Evolutionary conservation across 1,140 invertebrate genomes (phyloP), one percentile per base, ranked within the genome.

Genomic region (Mizuhopecten yessoensis): DNA sequence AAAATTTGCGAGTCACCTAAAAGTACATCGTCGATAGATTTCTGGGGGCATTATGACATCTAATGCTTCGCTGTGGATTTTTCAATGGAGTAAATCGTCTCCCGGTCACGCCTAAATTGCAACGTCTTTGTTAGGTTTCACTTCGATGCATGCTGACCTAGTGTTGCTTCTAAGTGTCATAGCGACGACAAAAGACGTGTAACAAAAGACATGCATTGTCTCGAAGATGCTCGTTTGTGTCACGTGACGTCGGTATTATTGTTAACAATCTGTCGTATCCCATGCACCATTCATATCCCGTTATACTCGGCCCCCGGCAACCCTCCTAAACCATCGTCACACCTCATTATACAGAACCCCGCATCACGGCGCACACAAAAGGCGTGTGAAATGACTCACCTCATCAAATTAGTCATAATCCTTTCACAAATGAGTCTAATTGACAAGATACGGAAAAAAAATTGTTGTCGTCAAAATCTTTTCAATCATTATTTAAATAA

Each of bases 401-500:
- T 9, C 57, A 75, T 75, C 57, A 75, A 75, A 75, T 7, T n/a
- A n/a, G n/a, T 9, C 23, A 1, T 75, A 75, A 75, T 75, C 57
- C 57, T 9, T 17, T 29, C 23, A 29, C 57, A 29, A 75, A 17
- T n/a, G 57, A 75, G 57, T 29, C 57, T 75, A 75, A 75, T 29
- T 75, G 57, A 75, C 57, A 75, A 75, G 57, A 75, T 29, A 75
- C 9, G n/a, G 29, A 75, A 75, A 75, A 29, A 75, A 75, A 75
- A 29, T 29, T 29, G n/a, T 75, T 75, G 57, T 75, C 57, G 23
- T 75, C 57, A 75, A 75, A 75, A 29, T 75, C 57, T n/a, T 75
- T 75, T 75, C n/a, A 75, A 75, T 75, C 57, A 75, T 29, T 75
- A 75, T 75, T 75, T n/a, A 75, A 75, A 75, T 75, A 75, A 75